Evolutionary conservation across 2,797 vertebrate genomes (phyloP), one percentile per base, ranked within the genome.

Genomic region (Sandelia bainsii): DNA sequence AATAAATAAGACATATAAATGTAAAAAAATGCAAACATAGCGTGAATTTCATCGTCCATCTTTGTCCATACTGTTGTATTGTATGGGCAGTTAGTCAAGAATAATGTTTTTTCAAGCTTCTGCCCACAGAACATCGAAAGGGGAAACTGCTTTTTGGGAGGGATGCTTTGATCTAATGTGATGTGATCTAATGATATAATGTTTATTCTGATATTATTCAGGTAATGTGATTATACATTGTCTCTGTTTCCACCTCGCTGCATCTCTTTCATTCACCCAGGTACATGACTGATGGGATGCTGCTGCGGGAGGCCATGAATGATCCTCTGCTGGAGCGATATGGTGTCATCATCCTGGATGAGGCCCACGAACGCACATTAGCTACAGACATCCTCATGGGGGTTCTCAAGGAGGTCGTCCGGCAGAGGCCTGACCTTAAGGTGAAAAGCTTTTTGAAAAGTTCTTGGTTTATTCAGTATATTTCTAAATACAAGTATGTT

Each of bases 321-420:
- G 97, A 99, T 87, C 97, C 97, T n/a, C 93, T 99, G 69, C 92
- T 99, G 60, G 98, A 99, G 75, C 96, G 97, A 52, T 98, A 98
- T 0, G 97, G 97, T 51, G 98, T 99, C 70, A 96, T 99, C 87
- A 98, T 99, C 87, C 95, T 99, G 91, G 98, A 99, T 50, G 97
- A 98, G 89, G 97, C 97, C 61, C 98, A 99, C 66, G 97, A 99
- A 83, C 96, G 97, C 83, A 99, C 97, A 11, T 89, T 99, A 83
- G 97, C 98, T 63, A 99, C 97, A 0, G 98, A 98, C 92, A 98
- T 99, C 87, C 94, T 99, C 83, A 98, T 98, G 97, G 97, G 97
- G 17, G 96, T 99, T 83, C 86, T 99, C 53, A 99, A 99, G 90
- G 97, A 99, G 89, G 97, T 98, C 85, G 97, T 96, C 71, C 96